Base-by-base conservation (phyloP, 2,888 invertebrate genomes). In the Heteromyza rotundicornis region DNA sequence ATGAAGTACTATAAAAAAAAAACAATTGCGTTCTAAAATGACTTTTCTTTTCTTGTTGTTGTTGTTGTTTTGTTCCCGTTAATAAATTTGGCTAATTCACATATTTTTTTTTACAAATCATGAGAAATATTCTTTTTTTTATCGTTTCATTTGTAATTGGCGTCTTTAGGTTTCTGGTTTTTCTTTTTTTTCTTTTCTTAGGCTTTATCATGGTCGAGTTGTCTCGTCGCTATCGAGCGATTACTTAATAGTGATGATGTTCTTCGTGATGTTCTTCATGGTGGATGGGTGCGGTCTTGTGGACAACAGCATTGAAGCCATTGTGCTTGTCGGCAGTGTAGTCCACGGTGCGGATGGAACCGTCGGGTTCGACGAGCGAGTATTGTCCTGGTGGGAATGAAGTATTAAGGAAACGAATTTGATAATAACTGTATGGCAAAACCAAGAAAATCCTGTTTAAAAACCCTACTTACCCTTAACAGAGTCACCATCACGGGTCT, bases 341-440 rank as follows among this genome's bases (percentile, higher is more conserved):
- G 68, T 83, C 83, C 47, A 83, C 83, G 36, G 90, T 91, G 69
- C 91, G 86, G 65, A 90, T 89, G 58, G 89, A 89, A 67, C 91
- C 91, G 81, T 90, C 90, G 57, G 90, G 89, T 81, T 91, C 91
- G 68, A 90, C 89, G 75, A 88, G 83, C 12, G 88, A 88, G 80
- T 88, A 88, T 78, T 88, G 88, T 24, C 83, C 79, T 78, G 59
- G n/a, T n/a, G n/a, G 22, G 68, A 63, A 51, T 1, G 19, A 51
- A 44, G 10, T 27, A 10, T 27, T 27, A 10, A 27, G n/a, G n/a
- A n/a, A n/a, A n/a, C n/a, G n/a, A n/a, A n/a, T n/a, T n/a, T n/a
- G n/a, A n/a, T n/a, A n/a, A n/a, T n/a, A n/a, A n/a, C n/a, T n/a
- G n/a, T n/a, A n/a, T n/a, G n/a, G n/a, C n/a, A n/a, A n/a, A n/a